Conservation (phyloP, 2,888 invertebrate genomes). For the Encarsia formosa region DNA sequence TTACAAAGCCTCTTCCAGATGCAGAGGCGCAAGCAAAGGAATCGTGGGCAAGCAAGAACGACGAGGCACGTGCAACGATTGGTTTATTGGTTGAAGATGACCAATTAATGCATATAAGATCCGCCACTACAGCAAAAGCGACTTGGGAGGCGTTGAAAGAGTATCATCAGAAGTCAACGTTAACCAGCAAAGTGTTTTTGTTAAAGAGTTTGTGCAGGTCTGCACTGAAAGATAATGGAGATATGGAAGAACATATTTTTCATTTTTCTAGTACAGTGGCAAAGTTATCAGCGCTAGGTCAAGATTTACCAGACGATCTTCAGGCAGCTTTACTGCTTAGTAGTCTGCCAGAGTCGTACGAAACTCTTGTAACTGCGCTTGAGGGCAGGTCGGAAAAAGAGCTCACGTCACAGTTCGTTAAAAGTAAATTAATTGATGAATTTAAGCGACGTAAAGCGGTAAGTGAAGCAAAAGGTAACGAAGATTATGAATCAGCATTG, state of each 20-base stretch:
- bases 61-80: constrained; percentile 22
- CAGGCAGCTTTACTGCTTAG: constrained; percentile 24
- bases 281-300: constrained; percentile 26
- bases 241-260: constrained; percentile 28
- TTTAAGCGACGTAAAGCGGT: constrained; percentile 15
- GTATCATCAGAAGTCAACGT: constrained; percentile 26
- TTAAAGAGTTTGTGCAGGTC: constrained; percentile 10
- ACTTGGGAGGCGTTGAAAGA: constrained; percentile 23
- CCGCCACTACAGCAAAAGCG: constrained; percentile 12
- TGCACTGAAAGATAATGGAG: constrained; percentile 9
- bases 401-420: constrained; percentile 27
- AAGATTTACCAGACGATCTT: constrained; percentile 24
- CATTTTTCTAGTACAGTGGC: constrained; percentile 13
- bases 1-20: constrained; percentile 12
- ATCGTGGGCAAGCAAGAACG: constrained; percentile 25
- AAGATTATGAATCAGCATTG: no score
- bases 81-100: constrained; percentile 23
- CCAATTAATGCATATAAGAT: constrained; percentile 2
- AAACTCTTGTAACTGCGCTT: constrained; percentile 23
- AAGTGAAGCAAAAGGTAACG: no score
- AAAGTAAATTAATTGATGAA: constrained; percentile 32
- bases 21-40: not conserved
- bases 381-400: constrained; percentile 26
- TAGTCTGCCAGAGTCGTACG: constrained; percentile 29
- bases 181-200: constrained; percentile 22